A percentile compares a stretch with the other conserved stretches of the same genome.
These are phyloP conservation scores for Catocala nupta DNA, from an alignment of 2,888 invertebrate genomes.

Conservation along the genomic window DNA sequence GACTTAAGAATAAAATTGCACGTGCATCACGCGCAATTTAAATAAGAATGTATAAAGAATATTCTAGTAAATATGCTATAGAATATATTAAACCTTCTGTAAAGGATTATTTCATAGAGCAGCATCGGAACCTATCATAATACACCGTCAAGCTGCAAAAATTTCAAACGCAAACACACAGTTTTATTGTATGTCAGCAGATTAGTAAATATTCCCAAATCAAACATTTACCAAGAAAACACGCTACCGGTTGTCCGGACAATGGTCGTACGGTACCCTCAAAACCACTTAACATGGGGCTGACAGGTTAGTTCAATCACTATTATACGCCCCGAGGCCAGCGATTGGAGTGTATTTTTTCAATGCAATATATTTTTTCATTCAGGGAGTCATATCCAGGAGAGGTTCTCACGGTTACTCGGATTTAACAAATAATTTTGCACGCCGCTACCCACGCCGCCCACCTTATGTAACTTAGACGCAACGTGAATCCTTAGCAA, in stretches of 20 bases:
- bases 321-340: constrained; percentile 81
- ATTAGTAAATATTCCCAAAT: constrained; percentile 82
- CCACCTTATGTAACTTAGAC: constrained; percentile 32
- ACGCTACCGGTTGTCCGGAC: constrained; percentile 83
- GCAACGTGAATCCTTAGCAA: constrained; percentile 34
- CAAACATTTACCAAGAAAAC: constrained; percentile 85
- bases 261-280: constrained; percentile 79
- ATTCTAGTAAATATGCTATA: no score
- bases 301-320: constrained; percentile 87
- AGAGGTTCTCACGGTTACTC: constrained; percentile 78
- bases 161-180: constrained; percentile 70
- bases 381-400: constrained; percentile 69
- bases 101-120: constrained; percentile 58
- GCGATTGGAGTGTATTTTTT: constrained; percentile 81
- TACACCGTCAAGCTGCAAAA: constrained; percentile 67
- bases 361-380: constrained; percentile 67
- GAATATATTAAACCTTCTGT: constrained; percentile 17
- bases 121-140: constrained; percentile 62
- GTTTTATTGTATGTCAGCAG: constrained; percentile 65
- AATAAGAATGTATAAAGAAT: no score
- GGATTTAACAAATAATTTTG: constrained; percentile 56
- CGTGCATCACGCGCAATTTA: not conserved
- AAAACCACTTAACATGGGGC: constrained; percentile 87
- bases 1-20: not conserved
- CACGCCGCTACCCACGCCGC: constrained; percentile 47